Evolutionary conservation across 2,888 invertebrate species (phyloP).

Genomic region (Plebejus melissa): DNA sequence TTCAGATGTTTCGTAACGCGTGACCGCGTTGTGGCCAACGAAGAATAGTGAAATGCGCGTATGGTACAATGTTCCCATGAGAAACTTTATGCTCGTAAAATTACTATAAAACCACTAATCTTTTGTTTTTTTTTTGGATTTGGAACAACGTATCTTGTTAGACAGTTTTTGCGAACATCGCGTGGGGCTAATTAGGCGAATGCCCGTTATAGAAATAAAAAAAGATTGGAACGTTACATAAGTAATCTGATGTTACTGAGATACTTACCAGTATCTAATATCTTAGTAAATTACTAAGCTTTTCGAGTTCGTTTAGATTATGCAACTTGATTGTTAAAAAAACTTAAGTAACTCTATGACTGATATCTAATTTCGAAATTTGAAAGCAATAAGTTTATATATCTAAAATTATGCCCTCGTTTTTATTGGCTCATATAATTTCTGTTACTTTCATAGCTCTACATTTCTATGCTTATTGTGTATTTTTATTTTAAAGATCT

Average conservation of each 20-base stretch:
- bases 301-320: background rate
- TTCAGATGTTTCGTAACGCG: constrained; percentile 64
- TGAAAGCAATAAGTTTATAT: background rate
- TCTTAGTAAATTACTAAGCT: background rate
- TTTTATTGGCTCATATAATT: background rate
- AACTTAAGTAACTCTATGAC: background rate
- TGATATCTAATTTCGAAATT: background rate
- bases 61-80: constrained; percentile 8
- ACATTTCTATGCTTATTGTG: too few relatives aligned
- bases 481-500: background rate
- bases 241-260: background rate
- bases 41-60: constrained; percentile 11
- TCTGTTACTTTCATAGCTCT: background rate
- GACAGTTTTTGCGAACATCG: background rate
- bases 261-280: background rate
- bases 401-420: background rate
- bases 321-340: background rate
- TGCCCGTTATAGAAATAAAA: background rate
- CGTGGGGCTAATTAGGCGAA: constrained; percentile 5
- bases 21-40: constrained; percentile 48
- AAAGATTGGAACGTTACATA: background rate
- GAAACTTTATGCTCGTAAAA: background rate
- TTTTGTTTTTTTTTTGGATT: background rate
- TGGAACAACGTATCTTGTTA: background rate
- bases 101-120: background rate